These are phyloP conservation scores for Pseudomyrmex gracilis DNA, from an alignment of 1,140 invertebrate genomes.

Conservation along the genomic window DNA sequence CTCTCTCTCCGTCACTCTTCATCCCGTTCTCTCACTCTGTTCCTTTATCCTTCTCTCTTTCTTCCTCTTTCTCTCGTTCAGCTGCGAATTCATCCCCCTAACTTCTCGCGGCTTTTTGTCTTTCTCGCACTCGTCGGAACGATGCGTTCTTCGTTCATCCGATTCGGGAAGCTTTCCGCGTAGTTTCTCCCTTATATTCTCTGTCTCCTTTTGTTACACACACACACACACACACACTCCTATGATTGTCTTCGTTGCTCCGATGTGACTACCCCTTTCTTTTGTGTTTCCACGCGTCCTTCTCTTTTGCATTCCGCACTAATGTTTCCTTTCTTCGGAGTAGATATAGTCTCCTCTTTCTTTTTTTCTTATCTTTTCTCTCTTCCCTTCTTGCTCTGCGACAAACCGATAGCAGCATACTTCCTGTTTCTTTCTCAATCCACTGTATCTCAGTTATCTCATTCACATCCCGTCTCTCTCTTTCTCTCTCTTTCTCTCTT, in stretches of 20 bases:
- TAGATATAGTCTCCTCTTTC: neutral
- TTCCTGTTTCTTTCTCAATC: slow-evolving; percentile 3
- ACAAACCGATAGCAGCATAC: slow-evolving; percentile 4
- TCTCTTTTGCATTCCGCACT: slow-evolving; percentile 38
- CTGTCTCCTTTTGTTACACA: neutral
- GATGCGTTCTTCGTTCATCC: slow-evolving; percentile 20
- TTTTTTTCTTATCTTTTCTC: neutral
- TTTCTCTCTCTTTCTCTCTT: neutral
- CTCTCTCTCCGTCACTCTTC: slow-evolving; percentile 1
- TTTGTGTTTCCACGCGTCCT: neutral
- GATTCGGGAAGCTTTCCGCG: neutral
- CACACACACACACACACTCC: neutral
- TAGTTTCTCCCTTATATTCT: slow-evolving; percentile 13
- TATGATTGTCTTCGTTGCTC: neutral
- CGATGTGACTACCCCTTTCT: neutral
- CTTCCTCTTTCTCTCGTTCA: neutral
- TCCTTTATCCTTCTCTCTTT: slow-evolving; percentile 5
- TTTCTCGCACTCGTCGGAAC: slow-evolving; percentile 30
- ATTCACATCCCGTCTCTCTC: slow-evolving; percentile 8
- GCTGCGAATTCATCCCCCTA: slow-evolving; percentile 21
- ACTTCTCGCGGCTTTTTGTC: slow-evolving; percentile 40
- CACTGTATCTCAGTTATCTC: slow-evolving; percentile 10
- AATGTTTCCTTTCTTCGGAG: slow-evolving; percentile 39
- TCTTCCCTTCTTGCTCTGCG: neutral
- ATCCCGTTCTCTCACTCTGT: slow-evolving; percentile 1